Conservation (phyloP, 2,888 invertebrate genomes). For the Sarcophaga caerulescens region DNA sequence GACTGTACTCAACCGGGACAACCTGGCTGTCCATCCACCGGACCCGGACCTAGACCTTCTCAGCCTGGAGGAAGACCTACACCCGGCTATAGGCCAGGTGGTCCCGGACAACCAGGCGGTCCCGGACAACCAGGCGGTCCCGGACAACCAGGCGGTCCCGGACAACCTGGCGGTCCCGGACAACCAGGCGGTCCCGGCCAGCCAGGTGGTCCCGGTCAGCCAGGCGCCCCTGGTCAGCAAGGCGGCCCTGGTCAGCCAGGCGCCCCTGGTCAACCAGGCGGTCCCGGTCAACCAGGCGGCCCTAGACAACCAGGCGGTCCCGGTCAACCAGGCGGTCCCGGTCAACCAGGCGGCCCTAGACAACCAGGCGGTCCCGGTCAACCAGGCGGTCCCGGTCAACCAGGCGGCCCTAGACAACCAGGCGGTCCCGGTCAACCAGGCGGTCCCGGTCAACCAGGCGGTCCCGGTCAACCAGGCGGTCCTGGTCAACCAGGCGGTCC, state of each 20-base stretch:
- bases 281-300: no score
- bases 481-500: constrained; percentile 18
- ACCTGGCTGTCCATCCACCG: constrained; percentile 43
- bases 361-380: constrained; percentile 42
- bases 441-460: constrained; percentile 46
- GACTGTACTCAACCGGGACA: constrained; percentile 54
- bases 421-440: constrained; percentile 26
- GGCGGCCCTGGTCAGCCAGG: no score
- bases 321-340: constrained; percentile 30
- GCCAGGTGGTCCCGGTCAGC: no score
- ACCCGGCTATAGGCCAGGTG: constrained; percentile 63
- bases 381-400: constrained; percentile 40
- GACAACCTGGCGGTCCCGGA: constrained; percentile 49
- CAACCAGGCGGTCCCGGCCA: no score
- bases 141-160: constrained; percentile 51
- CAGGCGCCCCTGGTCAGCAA: no score
- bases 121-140: constrained; percentile 53
- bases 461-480: constrained; percentile 56
- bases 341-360: constrained; percentile 36
- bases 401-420: constrained; percentile 54
- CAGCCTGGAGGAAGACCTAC: constrained; percentile 46
- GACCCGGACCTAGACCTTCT: constrained; percentile 48
- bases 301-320: constrained; percentile 50
- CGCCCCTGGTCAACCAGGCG: no score
- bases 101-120: constrained; percentile 56